Base-by-base conservation (phyloP, 2,888 invertebrate species). In the Lasius platythorax region DNA sequence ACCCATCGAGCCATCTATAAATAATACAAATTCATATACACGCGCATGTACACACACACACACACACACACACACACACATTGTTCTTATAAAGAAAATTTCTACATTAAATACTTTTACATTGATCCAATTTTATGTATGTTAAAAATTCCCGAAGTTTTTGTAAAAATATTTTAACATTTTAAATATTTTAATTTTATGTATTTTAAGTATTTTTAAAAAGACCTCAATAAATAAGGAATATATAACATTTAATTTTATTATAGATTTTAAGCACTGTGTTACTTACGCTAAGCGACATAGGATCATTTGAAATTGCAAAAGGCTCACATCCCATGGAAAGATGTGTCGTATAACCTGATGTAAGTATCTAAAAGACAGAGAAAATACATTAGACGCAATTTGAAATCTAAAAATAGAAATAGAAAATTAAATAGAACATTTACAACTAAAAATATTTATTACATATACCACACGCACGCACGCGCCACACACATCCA, bases 251-350 rank as follows among this genome's bases (percentile, higher is more conserved):
- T 6, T 33, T 46, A 18, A 76, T 43, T 82, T 63, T 61, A 56
- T 43, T 4, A 53, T 12, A 56, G 12, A 15, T 67, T 37, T 63
- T 56, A 63, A 64, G 40, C 23, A 37, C 6, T 43, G 37, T 37
- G 9, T 58, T 82, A 94, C 95, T 95, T 93, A 96, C 96, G 50
- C 96, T 95, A 84, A 97, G 81, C 1, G 97, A 96, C 91, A 96
- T 96, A 3, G 97, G 96, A 87, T 96, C 96, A 91, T 96, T 95
- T 0, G 97, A 97, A 94, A 97, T 97, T 93, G 97, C 97, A 15
- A 97, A 97, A 0, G 97, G 96, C 94, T 97, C 96, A 95, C 98
- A 98, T 63, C 97, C 96, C 87, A 96, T 95, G 83, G 96, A 96
- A 88, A 96, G 96, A 61, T 95, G 96, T 0, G 96, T 96, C 0